Evolutionary conservation across 92 coral and sea anemone species (phyloP).

Genomic region (Palythoa heliodiscus): DNA sequence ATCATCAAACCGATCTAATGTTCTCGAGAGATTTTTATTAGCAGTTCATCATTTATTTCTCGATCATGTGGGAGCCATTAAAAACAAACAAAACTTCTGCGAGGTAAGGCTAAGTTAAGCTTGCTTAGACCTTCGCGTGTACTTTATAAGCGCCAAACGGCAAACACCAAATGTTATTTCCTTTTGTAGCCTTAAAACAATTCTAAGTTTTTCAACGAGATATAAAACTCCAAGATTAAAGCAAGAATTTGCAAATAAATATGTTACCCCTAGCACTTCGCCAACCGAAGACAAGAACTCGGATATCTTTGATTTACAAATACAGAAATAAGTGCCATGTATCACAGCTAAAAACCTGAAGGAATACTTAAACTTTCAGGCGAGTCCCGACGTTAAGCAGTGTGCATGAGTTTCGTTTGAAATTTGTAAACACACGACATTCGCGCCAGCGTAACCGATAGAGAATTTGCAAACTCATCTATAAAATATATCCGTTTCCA

Average conservation of each 20-base stretch:
- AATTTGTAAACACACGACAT: slow-evolving; percentile 42
- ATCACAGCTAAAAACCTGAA: background rate
- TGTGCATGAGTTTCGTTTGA: background rate
- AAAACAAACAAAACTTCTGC: background rate
- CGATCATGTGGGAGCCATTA: background rate
- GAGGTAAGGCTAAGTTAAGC: background rate
- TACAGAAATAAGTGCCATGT: background rate
- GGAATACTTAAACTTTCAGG: background rate
- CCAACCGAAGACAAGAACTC: background rate
- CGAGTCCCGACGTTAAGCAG: slow-evolving; percentile 1
- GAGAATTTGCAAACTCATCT: slow-evolving; percentile 13
- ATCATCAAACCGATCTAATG: slow-evolving; percentile 26
- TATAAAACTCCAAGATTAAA: background rate
- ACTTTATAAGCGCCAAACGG: background rate
- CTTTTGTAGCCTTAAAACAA: background rate
- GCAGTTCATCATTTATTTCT: background rate
- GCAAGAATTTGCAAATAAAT: background rate
- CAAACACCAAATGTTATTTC: background rate
- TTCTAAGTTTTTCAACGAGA: background rate
- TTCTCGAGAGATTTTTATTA: background rate
- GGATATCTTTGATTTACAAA: background rate
- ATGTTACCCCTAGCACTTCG: background rate
- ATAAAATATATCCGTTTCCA: slow-evolving; percentile 11
- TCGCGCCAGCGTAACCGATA: background rate
- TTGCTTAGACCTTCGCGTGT: background rate